Conservation (phyloP, 1,140 invertebrate genomes). For the Aphis gossypii region DNA sequence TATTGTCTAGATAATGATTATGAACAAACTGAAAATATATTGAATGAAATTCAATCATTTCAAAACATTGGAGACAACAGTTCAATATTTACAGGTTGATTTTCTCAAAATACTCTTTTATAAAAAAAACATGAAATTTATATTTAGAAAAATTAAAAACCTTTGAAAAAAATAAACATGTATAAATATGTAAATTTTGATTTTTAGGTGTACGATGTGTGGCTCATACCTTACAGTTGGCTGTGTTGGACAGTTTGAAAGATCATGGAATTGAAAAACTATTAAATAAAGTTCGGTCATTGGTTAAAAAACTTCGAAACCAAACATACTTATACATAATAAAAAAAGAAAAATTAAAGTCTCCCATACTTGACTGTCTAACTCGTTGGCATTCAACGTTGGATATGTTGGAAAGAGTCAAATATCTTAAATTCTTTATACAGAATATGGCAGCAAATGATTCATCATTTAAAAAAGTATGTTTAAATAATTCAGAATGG, state of each 20-base stretch:
- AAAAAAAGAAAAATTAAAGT: not conserved
- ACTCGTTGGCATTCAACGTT: not conserved
- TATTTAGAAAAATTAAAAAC: no score
- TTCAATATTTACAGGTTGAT: no score
- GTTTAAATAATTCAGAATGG: not conserved
- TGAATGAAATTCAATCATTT: no score
- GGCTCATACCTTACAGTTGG: constrained; percentile 22
- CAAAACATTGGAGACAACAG: no score
- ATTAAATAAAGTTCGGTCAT: not conserved
- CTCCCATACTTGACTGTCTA: not conserved
- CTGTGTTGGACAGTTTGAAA: not conserved
- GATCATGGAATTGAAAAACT: not conserved
- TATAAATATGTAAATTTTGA: no score
- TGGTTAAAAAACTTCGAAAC: not conserved
- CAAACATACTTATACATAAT: constrained; percentile 2
- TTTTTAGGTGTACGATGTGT: not conserved
- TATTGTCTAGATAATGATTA: no score
- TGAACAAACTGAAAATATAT: no score
- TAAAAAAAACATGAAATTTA: no score
- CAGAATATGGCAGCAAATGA: not conserved
- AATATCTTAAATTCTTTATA: not conserved
- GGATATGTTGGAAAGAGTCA: not conserved
- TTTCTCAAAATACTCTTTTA: no score
- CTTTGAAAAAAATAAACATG: no score
- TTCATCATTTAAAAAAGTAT: not conserved